Base-by-base conservation (phyloP, 2,797 vertebrate genomes). In the Eremophila alpestris region DNA sequence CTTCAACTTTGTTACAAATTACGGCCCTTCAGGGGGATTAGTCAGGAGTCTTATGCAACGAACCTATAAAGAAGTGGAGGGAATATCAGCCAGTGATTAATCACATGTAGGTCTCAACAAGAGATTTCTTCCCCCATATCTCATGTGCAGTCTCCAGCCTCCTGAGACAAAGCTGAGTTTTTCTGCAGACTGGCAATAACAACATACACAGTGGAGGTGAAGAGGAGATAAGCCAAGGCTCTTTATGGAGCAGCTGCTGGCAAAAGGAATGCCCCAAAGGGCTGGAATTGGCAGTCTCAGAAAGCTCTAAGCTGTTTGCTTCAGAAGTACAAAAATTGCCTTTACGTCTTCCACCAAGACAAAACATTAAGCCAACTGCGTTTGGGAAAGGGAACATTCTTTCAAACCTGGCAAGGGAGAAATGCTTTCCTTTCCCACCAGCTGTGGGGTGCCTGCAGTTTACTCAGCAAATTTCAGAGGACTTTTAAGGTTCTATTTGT, bases 181-280 rank as follows among this genome's bases (percentile, higher is more conserved):
- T 94, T 95, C 96, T 76, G 58, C 59, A 91, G 87, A n/a, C 82
- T 90, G 88, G 71, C 75, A 96, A 91, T 89, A 96, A 54, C 54
- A 94, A 32, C 67, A 52, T 27, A 45, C 16, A 22, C 24, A 64
- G 46, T 80, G 60, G 90, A 94, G 83, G 82, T 96, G 87, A 94
- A 91, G 69, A 83, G 34, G 43, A 93, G 87, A 96, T 92, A 95
- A 97, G 16, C 51, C 90, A 90, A 94, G 65, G 7, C 75, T 93
- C 89, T 96, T 93, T 80, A 96, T 97, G 97, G 96, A 94, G 87
- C 67, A 67, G 55, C 88, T 94, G 20, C 78, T 18, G 36, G 94
- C 65, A 91, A 95, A 97, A 88, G 0, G 0, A 95, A 83, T 87
- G 89, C 83, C 92, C 76, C 75, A 41, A 95, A 91, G 59, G 80